A percentile compares a stretch with the other conserved stretches of the same genome.
Evolutionary conservation across 2,888 invertebrate genomes (phyloP).

Genomic region (Tolmerus cingulatus): DNA sequence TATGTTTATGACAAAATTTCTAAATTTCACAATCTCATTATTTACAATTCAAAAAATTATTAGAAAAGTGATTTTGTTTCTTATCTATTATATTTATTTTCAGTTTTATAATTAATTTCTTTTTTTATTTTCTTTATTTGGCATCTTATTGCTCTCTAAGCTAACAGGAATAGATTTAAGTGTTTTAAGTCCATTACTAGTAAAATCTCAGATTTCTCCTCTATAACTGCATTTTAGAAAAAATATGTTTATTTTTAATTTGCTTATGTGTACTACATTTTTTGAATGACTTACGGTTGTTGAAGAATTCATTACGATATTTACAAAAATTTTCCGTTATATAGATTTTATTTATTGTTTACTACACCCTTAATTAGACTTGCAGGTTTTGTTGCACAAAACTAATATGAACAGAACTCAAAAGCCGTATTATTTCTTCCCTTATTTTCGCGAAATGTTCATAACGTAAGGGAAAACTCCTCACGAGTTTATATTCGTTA

Average conservation of each 20-base stretch:
- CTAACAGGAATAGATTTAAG: slow-evolving; percentile 30
- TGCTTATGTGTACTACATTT: slow-evolving; percentile 5
- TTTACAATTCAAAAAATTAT: slow-evolving; percentile 23
- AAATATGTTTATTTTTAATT: slow-evolving; percentile 23
- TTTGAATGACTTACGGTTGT: not conserved
- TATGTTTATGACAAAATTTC: slow-evolving; percentile 15
- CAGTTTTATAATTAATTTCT: not conserved
- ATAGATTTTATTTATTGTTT: not conserved
- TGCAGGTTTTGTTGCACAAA: not conserved
- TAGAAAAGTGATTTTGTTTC: slow-evolving; percentile 8
- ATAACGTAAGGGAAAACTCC: too few species aligned
- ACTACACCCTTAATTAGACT: not conserved
- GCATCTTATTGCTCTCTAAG: slow-evolving; percentile 15
- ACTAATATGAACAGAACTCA: too few species aligned
- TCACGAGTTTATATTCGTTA: too few species aligned
- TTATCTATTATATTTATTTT: not conserved
- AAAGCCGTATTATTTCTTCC: too few species aligned
- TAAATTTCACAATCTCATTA: slow-evolving; percentile 26
- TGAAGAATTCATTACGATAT: not conserved
- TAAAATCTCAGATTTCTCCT: slow-evolving; percentile 18
- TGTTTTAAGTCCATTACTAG: not conserved
- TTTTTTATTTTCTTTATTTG: not conserved
- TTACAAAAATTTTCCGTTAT: not conserved
- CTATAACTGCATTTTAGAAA: slow-evolving; percentile 10
- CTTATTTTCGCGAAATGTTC: too few species aligned